Evolutionary conservation across 2,113 vertebrate species (phyloP), one percentile per base, ranked within the genome.

Genomic region (Apteryx owenii): DNA sequence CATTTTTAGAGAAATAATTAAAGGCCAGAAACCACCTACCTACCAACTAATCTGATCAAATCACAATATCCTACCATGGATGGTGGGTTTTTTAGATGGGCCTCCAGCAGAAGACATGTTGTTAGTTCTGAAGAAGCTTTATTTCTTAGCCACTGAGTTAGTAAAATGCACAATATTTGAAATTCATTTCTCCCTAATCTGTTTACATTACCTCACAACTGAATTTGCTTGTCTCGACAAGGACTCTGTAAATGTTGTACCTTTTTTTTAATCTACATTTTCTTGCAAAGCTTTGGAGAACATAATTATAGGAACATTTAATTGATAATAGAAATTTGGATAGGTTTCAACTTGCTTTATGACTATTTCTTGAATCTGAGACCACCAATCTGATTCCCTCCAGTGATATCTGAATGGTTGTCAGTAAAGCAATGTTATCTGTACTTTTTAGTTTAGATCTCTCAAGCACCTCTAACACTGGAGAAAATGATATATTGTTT

Each of bases 401-500:
- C 23, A 90, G 54, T 80, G 21, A 84, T 68, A 75, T 21, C 28
- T 64, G 25, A 91, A 61, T 33, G 20, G 10, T 64, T 95, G 12
- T 25, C 76, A 44, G 33, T 66, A 60, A 70, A 88, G 76, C 88
- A 85, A 42, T 36, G 7, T 62, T 95, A 17, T 31, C 38, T 21
- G 5, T 75, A 28, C 25, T 64, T 60, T 90, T 61, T 51, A 76
- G 64, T 90, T 89, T 76, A 60, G 36, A 76, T 78, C 36, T 95
- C 75, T 85, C 81, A 93, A 65, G 53, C 33, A 89, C 60, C 13
- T 94, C 81, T 96, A 68, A 88, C 29, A 94, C 10, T 51, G 48
- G 7, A 85, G 65, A 90, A 86, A 95, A 90, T 65, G 50, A 40
- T 81, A 66, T 53, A 64, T 18, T 89, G 21, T 88, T 98, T 95